Evolutionary conservation across 1,140 invertebrate species (phyloP), one percentile per base, ranked within the genome.

Genomic region (Ericerus pela): DNA sequence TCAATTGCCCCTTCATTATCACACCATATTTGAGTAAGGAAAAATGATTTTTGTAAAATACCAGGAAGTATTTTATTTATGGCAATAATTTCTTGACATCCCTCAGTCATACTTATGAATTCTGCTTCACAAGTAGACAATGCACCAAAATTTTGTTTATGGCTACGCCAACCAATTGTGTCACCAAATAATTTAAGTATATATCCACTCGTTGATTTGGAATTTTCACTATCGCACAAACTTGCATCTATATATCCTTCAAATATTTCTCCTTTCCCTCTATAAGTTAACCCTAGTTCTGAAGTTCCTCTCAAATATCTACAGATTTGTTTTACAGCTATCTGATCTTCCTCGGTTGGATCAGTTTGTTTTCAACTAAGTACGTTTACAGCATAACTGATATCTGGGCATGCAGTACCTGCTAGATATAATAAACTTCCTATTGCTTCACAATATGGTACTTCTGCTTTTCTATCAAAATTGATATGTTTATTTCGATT

Each of bases 351-450:
- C 47, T 59, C 54, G 20, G 43, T 30, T 43, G 55, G 57, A 16
- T 20, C 18, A 61, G 62, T 28, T 29, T 62, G 64, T 30, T 62
- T 63, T 22, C 59, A 53, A n/a, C 62, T 43, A 22, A 68, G 58
- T 3, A 33, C 58, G 53, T 61, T 66, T 28, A 66, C 65, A 1
- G 67, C 62, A 63, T 62, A 69, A 8, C 62, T 12, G 16, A 73
- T 67, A 57, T 73, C 68, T 16, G 70, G 70, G 57, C 69, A 59
- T 2, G 70, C 69, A 28, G 53, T 61, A 4, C 61, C 20, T 0
- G 68, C 38, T 3, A 68, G 8, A 54, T 69, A 73, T 37, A 71
- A 60, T 6, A 73, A 55, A 1, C 62, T 33, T 26, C 70, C 67
- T 6, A 72, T 61, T 0, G 65, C 53, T 53, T 69, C 65, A 16